Base-by-base conservation (phyloP, 2,113 vertebrate genomes). In the Montifringilla adamsi region DNA sequence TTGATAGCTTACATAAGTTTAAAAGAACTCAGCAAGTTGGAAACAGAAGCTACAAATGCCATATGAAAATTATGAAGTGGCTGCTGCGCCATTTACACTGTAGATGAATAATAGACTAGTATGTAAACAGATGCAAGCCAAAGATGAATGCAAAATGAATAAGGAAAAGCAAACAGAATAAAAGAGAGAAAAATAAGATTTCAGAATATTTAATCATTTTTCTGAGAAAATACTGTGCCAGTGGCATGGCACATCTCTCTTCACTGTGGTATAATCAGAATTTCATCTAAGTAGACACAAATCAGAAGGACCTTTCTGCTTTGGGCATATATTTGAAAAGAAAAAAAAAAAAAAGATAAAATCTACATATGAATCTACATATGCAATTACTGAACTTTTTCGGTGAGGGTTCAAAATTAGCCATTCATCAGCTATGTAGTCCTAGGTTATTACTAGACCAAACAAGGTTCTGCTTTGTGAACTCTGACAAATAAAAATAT, bases 51-150 rank as follows among this genome's bases (percentile, higher is more conserved):
- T 93, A 56, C 87, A 94, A 93, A 72, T 80, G 82, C 84, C n/a
- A 70, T 93, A 87, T 83, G 74, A 93, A 97, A 69, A 96, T 72
- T 64, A 82, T 96, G 67, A 55, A 73, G 90, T 70, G 68, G 62
- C 91, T 97, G 89, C 93, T 82, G 82, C 81, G 84, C 92, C 27
- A 4, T 96, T 96, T 97, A 92, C 77, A 52, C 60, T 95, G 69
- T 91, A 89, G 93, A 80, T 96, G 91, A 97, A 96, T 97, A 96
- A 96, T 93, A 97, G 92, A 96, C 87, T 93, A 92, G 84, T 49
- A 26, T 83, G 92, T 90, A 96, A 97, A 96, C 84, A 97, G 93
- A 96, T 96, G 77, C 66, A 87, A 93, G 50, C 50, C 53, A 64
- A 93, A 81, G 55, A 93, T 59, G 27, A 84, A 92, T 93, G 84